phyloP scores from a whole-genome alignment of 1,140 invertebrate species.

The Neuroterus valhalla region DNA sequence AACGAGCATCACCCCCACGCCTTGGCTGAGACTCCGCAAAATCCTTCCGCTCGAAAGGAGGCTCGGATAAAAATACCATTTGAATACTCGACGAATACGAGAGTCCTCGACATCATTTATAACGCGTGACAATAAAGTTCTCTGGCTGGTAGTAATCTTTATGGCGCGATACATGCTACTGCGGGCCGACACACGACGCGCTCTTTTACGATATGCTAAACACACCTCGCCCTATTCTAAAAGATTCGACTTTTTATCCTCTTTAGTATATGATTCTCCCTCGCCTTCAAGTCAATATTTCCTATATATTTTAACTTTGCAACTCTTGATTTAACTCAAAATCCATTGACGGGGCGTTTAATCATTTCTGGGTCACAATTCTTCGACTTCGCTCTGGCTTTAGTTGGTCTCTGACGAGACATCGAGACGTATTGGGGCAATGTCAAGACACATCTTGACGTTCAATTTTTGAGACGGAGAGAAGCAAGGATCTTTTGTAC shows the following conservation, averaged over 20 bases:
- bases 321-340: neutral
- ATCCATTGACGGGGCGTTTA: too few relatives aligned
- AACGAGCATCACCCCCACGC: slow-evolving; percentile 15
- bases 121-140: slow-evolving; percentile 74
- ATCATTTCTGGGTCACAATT: too few relatives aligned
- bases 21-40: slow-evolving; percentile 52
- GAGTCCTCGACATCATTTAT: slow-evolving; percentile 71
- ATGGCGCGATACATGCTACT: slow-evolving; percentile 64
- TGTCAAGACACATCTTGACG: too few relatives aligned
- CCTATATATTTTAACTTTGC: neutral
- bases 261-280: neutral
- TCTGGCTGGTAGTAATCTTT: slow-evolving; percentile 71
- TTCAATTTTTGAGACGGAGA: too few relatives aligned
- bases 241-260: slow-evolving; percentile 56
- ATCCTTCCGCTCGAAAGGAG: slow-evolving; percentile 70
- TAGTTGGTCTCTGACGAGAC: too few relatives aligned
- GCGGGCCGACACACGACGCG: slow-evolving; percentile 38
- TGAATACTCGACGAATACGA: slow-evolving; percentile 71
- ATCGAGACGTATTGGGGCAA: too few relatives aligned
- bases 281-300: neutral
- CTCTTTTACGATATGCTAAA: slow-evolving; percentile 68
- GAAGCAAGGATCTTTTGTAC: too few relatives aligned
- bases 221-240: slow-evolving; percentile 40
- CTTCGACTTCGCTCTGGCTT: too few relatives aligned
- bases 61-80: slow-evolving; percentile 73